These are phyloP conservation scores for Scolanthus callimorphus DNA, from an alignment of 92 coral and sea anemone genomes.

Conservation along the genomic window DNA sequence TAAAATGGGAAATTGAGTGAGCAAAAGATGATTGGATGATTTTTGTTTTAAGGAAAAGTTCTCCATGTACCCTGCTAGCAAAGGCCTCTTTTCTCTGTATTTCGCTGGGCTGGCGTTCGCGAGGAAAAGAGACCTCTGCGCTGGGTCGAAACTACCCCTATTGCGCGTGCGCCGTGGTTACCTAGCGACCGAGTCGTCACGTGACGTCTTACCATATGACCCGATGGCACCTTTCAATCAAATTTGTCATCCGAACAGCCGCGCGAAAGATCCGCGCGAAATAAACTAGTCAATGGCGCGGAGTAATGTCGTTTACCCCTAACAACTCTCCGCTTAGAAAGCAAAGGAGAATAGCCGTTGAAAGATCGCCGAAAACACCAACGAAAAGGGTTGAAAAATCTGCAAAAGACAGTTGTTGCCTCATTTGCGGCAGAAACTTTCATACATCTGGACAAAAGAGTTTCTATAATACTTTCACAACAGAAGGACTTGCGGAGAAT, in stretches of 20 bases:
- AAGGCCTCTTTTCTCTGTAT: background rate
- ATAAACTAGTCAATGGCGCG: background rate
- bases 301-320: background rate
- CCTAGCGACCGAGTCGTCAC: background rate
- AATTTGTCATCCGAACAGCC: background rate
- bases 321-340: background rate
- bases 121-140: background rate
- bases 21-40: too few relatives aligned
- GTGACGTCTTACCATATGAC: background rate
- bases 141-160: background rate
- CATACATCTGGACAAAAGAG: background rate
- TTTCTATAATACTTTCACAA: background rate
- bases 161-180: background rate
- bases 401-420: background rate
- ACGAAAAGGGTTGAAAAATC: background rate
- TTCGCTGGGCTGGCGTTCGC: slow-evolving; percentile 1
- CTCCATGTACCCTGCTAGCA: background rate
- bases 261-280: background rate
- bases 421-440: background rate
- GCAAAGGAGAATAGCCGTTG: background rate
- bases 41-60: too few relatives aligned
- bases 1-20: too few relatives aligned
- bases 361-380: background rate
- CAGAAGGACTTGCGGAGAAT: background rate
- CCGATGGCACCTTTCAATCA: background rate